These are phyloP conservation scores for Coelopa pilipes DNA, from an alignment of 2,888 invertebrate genomes.

Conservation along the genomic window DNA sequence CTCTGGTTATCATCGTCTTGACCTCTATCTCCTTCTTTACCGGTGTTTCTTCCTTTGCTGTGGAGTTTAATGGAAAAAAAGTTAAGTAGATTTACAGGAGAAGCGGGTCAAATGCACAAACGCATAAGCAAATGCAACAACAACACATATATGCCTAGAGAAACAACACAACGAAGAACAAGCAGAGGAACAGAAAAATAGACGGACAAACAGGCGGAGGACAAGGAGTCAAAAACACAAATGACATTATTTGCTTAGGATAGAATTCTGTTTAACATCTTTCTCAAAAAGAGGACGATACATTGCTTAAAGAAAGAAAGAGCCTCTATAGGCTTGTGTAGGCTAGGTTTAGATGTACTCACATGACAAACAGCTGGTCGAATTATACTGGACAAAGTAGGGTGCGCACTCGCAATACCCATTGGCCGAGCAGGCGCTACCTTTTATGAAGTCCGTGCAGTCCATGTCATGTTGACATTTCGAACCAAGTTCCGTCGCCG, in stretches of 20 bases:
- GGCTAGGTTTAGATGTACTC: slow-evolving; percentile 65
- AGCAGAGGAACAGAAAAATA: background rate
- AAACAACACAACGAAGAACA: background rate
- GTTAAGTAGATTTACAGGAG: slow-evolving; percentile 33
- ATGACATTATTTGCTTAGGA: slow-evolving; percentile 19
- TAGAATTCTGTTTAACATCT: slow-evolving; percentile 22
- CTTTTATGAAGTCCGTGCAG: slow-evolving; percentile 67
- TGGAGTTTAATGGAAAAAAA: slow-evolving; percentile 25
- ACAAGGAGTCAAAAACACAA: slow-evolving; percentile 11
- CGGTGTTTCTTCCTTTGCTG: too few relatives aligned
- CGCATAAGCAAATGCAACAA: slow-evolving; percentile 32
- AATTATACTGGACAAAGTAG: slow-evolving; percentile 83
- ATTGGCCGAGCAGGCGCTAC: slow-evolving; percentile 65
- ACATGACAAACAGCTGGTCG: slow-evolving; percentile 86
- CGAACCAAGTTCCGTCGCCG: slow-evolving; percentile 57
- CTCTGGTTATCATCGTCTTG: too few relatives aligned
- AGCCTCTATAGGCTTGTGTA: too few relatives aligned
- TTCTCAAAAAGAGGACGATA: slow-evolving; percentile 27
- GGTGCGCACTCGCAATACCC: slow-evolving; percentile 85
- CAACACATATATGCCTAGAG: slow-evolving; percentile 10
- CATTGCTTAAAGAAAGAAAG: background rate
- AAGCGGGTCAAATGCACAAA: slow-evolving; percentile 34
- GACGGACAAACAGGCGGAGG: slow-evolving; percentile 5
- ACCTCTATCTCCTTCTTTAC: too few relatives aligned
- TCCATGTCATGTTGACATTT: slow-evolving; percentile 68